Evolutionary conservation across 2,888 invertebrate species (phyloP).

Genomic region (Scrobipalpa costella): DNA sequence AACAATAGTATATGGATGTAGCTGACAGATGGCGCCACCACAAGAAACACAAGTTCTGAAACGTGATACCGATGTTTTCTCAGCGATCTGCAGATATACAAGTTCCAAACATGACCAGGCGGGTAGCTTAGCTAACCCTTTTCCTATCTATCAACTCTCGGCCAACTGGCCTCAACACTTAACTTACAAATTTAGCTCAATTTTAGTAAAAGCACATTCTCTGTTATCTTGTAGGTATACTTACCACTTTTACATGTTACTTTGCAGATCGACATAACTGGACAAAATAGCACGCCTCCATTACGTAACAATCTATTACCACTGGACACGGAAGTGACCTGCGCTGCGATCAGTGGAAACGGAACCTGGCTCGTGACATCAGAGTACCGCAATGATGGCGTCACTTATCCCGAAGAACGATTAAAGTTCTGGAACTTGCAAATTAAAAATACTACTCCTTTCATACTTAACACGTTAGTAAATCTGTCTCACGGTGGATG

Average conservation of each 20-base stretch:
- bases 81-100: no score
- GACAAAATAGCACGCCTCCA: conserved; percentile 65
- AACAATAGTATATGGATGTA: no score
- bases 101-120: no score
- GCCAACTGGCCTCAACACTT: no score
- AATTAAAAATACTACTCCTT: conserved; percentile 50
- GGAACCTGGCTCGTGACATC: conserved; percentile 71
- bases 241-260: background rate
- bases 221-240: background rate
- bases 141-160: no score
- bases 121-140: no score
- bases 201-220: no score
- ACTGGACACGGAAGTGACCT: conserved; percentile 69
- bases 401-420: conserved; percentile 67
- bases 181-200: no score
- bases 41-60: no score
- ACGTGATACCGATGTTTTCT: no score
- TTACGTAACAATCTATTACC: conserved; percentile 68
- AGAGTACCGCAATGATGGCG: conserved; percentile 71
- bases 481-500: conserved; percentile 72
- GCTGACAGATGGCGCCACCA: no score
- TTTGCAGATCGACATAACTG: conserved; percentile 73
- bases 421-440: conserved; percentile 67
- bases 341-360: conserved; percentile 63
- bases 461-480: conserved; percentile 66